Evolutionary conservation across 2,888 invertebrate genomes (phyloP).

Genomic region (Schizaphis graminum): DNA sequence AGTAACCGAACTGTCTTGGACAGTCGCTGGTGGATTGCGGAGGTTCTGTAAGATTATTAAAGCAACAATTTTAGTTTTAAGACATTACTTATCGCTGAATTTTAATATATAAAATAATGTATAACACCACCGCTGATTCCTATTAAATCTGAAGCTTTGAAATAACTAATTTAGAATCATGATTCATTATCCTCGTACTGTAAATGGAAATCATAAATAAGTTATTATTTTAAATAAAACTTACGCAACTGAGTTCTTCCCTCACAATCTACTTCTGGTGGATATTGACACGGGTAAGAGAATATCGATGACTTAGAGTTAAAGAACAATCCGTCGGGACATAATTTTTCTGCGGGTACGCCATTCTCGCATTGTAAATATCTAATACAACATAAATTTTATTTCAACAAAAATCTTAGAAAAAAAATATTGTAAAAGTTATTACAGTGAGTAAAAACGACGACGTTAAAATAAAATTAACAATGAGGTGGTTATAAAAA

Average conservation of each 20-base stretch:
- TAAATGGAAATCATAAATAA: not conserved
- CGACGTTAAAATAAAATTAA: not conserved
- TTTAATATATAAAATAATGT: not conserved
- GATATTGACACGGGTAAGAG: conserved; percentile 86
- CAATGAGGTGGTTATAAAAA: not conserved
- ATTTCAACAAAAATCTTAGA: not conserved
- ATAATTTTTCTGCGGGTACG: conserved; percentile 80
- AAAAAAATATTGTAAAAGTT: not conserved
- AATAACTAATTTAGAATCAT: not conserved
- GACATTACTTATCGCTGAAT: not conserved
- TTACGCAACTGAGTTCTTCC: conserved; percentile 80
- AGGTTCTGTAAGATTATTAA: conserved; percentile 74
- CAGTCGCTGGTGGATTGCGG: conserved; percentile 83
- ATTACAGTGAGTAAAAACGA: not conserved
- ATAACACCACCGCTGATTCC: not conserved
- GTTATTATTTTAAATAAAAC: conserved; percentile 69
- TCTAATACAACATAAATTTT: conserved; percentile 17
- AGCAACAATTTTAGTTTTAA: not conserved
- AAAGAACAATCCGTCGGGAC: conserved; percentile 86
- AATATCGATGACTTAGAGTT: conserved; percentile 79
- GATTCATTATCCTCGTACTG: not conserved
- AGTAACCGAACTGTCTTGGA: conserved; percentile 88
- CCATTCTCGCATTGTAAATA: conserved; percentile 80
- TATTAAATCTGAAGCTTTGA: not conserved
- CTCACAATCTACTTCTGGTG: conserved; percentile 84